phyloP scores from a whole-genome alignment of 1,140 invertebrate species.

The Limonius californicus region DNA sequence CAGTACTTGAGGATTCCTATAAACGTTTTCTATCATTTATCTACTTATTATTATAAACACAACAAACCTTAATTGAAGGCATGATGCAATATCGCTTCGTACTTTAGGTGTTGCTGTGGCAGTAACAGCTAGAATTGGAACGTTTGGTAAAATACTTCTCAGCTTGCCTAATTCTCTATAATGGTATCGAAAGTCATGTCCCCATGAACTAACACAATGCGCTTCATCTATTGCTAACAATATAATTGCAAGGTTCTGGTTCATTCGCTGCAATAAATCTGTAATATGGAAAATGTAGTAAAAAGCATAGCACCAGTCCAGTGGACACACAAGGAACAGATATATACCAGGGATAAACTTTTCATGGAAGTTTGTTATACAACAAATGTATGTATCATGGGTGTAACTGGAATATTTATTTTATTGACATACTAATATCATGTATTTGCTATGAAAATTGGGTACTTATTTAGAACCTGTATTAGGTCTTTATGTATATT shows the following conservation, averaged over 20 bases:
- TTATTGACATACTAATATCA: too few relatives aligned
- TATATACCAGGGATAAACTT: too few relatives aligned
- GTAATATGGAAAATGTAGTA: not conserved
- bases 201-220: conserved; percentile 80
- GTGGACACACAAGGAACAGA: not conserved
- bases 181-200: conserved; percentile 73
- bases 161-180: conserved; percentile 58
- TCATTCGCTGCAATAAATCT: conserved; percentile 44
- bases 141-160: conserved; percentile 53
- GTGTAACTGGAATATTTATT: too few relatives aligned
- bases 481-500: too few relatives aligned
- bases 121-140: conserved; percentile 71
- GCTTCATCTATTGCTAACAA: conserved; percentile 70
- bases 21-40: too few relatives aligned
- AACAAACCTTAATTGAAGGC: conserved; percentile 49
- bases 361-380: too few relatives aligned
- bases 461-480: too few relatives aligned
- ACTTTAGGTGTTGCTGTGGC: conserved; percentile 71
- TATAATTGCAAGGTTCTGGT: conserved; percentile 50
- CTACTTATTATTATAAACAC: too few relatives aligned
- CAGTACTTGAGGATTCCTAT: conserved; percentile 52
- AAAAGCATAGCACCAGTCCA: not conserved
- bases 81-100: conserved; percentile 54
- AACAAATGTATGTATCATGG: too few relatives aligned
- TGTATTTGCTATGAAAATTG: too few relatives aligned